Percentiles rank a stretch among this genome's conserved stretches.
These are phyloP conservation scores for Collichthys lucidus DNA, from an alignment of 2,113 vertebrate genomes.

Conservation along the genomic window DNA sequence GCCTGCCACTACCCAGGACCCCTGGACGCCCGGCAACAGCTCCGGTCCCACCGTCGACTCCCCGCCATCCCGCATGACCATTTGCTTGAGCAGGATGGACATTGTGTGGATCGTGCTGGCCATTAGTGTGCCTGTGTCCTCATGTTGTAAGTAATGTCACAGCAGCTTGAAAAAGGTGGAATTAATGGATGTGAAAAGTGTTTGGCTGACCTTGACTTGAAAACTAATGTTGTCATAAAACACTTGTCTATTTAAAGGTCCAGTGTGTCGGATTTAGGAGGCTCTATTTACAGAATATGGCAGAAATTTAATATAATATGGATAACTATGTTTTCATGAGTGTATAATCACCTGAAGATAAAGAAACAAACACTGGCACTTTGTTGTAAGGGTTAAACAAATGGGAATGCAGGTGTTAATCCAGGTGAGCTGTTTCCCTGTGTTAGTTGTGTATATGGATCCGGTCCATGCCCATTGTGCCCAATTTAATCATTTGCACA, in stretches of 20 bases:
- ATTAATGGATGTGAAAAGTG: neutral
- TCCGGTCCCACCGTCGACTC: constrained; percentile 87
- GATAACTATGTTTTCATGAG: too few relatives aligned
- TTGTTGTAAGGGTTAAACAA: neutral
- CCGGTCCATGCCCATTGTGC: too few relatives aligned
- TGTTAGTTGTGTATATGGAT: too few relatives aligned
- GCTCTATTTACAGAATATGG: too few relatives aligned
- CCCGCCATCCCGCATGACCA: constrained; percentile 86
- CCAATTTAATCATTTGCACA: too few relatives aligned
- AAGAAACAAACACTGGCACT: neutral
- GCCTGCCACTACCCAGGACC: constrained; percentile 88
- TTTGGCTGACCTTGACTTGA: neutral
- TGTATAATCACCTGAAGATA: too few relatives aligned
- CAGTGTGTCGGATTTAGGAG: too few relatives aligned
- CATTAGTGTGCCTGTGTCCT: constrained; percentile 95
- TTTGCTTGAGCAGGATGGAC: constrained; percentile 96
- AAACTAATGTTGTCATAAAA: neutral
- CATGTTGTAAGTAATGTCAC: constrained; percentile 90
- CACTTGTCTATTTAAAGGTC: neutral
- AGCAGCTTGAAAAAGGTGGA: neutral
- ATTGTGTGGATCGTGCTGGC: constrained; percentile 96
- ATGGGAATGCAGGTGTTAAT: neutral
- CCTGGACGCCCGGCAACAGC: constrained; percentile 85
- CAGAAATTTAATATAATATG: too few relatives aligned
- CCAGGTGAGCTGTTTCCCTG: neutral